phyloP scores from a whole-genome alignment of 2,113 vertebrate species.

The Upupa epops region DNA sequence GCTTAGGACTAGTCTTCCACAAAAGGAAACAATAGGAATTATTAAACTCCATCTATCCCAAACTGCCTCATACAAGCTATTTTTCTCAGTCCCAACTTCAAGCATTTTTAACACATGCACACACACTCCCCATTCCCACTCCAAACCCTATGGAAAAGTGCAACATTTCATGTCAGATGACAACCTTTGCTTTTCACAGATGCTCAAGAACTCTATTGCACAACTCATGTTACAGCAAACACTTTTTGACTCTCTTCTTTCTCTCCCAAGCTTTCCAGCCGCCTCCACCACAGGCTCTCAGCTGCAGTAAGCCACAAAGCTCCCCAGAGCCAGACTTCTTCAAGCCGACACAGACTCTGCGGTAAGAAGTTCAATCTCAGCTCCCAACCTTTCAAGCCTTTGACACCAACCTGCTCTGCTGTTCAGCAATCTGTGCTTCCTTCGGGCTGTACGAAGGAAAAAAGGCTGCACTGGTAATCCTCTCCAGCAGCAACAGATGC shows the following conservation, averaged over 20 bases:
- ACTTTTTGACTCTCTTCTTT: not conserved
- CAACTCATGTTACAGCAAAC: not conserved
- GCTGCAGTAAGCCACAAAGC: not conserved
- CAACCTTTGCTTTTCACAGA: not conserved
- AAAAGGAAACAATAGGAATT: not conserved
- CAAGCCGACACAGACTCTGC: fast-evolving
- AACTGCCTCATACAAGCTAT: not conserved
- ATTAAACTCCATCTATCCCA: not conserved
- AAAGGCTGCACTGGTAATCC: not conserved
- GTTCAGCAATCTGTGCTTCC: constrained; percentile 3
- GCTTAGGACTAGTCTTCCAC: not conserved
- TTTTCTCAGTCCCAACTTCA: not conserved
- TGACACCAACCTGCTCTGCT: not conserved
- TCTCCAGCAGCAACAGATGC: not conserved
- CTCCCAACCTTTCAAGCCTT: constrained; percentile 5
- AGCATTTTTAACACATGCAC: too few relatives aligned
- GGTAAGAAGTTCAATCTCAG: not conserved
- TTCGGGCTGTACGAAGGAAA: not conserved
- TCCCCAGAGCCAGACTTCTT: not conserved
- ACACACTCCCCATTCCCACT: fast-evolving
- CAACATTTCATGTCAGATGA: not conserved
- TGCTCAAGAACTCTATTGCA: not conserved
- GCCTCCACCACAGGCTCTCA: not conserved
- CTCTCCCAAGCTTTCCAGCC: not conserved
- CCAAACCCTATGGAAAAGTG: not conserved